These are phyloP conservation scores for Cervus canadensis DNA, from an alignment of 2,113 vertebrate genomes.

Conservation along the genomic window DNA sequence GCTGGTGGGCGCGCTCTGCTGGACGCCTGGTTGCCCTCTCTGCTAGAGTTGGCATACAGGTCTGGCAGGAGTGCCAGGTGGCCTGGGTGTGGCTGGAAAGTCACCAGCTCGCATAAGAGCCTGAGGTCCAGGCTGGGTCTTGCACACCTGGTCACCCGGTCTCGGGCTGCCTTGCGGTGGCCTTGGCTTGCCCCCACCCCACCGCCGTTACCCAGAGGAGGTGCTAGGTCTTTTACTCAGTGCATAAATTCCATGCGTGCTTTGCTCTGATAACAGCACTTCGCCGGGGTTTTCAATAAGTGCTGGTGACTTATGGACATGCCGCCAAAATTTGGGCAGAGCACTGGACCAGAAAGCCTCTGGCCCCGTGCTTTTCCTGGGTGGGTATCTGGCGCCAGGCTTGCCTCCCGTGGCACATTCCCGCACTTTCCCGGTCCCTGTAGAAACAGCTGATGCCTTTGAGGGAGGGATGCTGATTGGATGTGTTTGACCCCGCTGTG, in stretches of 20 bases:
- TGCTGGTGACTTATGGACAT: conserved; percentile 51
- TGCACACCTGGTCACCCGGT: accelerated
- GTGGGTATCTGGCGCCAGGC: background rate
- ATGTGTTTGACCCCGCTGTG: background rate
- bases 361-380: background rate
- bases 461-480: background rate
- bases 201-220: background rate
- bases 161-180: background rate
- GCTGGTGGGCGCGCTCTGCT: accelerated
- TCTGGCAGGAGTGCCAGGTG: background rate
- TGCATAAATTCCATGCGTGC: conserved; percentile 46
- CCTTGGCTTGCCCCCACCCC: background rate
- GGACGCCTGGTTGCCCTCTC: background rate
- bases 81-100: background rate
- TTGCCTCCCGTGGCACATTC: background rate
- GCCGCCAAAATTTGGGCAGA: background rate
- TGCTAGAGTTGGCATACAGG: background rate
- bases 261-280: conserved; percentile 67
- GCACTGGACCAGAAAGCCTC: background rate
- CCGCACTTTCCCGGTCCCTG: background rate
- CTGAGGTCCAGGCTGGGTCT: background rate
- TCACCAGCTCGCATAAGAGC: background rate
- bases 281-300: conserved; percentile 51
- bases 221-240: conserved; percentile 56
- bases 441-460: background rate